These are phyloP conservation scores for Pelodiscus sinensis DNA, from an alignment of 2,113 vertebrate species.

Conservation along the genomic window DNA sequence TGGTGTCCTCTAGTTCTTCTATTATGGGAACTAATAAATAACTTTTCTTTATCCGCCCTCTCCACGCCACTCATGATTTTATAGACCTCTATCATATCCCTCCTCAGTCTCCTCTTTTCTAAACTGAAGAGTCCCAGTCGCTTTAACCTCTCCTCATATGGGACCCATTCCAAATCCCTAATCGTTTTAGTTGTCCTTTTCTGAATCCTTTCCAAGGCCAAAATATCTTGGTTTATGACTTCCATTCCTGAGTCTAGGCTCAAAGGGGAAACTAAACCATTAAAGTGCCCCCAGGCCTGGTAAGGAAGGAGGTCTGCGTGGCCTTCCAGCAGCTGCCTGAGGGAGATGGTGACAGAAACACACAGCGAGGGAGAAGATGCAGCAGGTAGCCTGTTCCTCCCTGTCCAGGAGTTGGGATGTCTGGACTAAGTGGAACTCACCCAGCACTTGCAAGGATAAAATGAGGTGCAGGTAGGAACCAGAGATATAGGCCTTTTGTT, in stretches of 20 bases:
- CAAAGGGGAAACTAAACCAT: slow-evolving; percentile 14
- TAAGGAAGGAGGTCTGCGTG: neutral
- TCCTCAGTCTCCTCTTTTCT: too few species aligned
- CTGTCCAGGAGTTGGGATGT: neutral
- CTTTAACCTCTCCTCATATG: too few species aligned
- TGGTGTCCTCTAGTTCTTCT: too few species aligned
- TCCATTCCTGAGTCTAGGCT: neutral
- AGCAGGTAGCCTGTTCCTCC: neutral
- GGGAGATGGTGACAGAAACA: neutral
- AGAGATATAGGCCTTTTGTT: slow-evolving; percentile 1
- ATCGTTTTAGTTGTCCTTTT: too few species aligned
- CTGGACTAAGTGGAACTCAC: neutral
- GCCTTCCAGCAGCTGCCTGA: neutral
- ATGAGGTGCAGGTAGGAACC: neutral
- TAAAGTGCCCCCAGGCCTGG: neutral
- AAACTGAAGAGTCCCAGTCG: too few species aligned
- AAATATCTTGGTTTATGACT: slow-evolving; percentile 30
- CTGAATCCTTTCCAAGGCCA: too few species aligned
- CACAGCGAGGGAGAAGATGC: neutral
- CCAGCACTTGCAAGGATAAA: slow-evolving; percentile 20
- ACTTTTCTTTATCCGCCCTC: too few species aligned
- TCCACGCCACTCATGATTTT: too few species aligned
- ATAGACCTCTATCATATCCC: too few species aligned
- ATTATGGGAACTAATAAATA: too few species aligned
- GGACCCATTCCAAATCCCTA: too few species aligned